phyloP scores from a whole-genome alignment of 2,888 invertebrate genomes.

The Epinotia ramella region DNA sequence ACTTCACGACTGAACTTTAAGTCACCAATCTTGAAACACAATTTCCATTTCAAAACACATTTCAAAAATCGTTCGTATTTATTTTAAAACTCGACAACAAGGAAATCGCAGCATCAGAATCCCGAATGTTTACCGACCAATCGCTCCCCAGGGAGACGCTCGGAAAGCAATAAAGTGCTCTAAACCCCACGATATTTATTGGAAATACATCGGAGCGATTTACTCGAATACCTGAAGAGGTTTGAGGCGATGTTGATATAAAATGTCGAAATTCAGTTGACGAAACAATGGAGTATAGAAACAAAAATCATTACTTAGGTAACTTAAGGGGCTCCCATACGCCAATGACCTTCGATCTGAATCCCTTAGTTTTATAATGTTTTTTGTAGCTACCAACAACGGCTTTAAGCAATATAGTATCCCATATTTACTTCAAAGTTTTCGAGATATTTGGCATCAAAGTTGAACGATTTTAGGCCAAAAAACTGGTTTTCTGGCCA shows the following conservation, averaged over 20 bases:
- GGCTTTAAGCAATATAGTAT: too few relatives aligned
- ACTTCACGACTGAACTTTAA: too few relatives aligned
- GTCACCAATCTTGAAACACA: not conserved
- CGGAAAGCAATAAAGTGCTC: constrained; percentile 64
- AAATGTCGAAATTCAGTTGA: constrained; percentile 9
- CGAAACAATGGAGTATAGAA: not conserved
- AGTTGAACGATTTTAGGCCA: too few relatives aligned
- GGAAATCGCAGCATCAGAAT: constrained; percentile 5
- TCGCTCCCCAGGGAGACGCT: constrained; percentile 78
- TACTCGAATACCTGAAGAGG: constrained; percentile 37
- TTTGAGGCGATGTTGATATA: not conserved
- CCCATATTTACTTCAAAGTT: too few relatives aligned
- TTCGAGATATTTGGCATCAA: too few relatives aligned
- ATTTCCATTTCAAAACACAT: not conserved
- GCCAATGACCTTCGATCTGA: too few relatives aligned
- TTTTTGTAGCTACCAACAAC: too few relatives aligned
- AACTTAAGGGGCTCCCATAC: too few relatives aligned
- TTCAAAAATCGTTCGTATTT: constrained; percentile 28
- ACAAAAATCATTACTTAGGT: not conserved
- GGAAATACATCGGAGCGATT: constrained; percentile 48
- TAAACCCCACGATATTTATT: constrained; percentile 65
- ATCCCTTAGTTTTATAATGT: too few relatives aligned
- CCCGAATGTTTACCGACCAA: constrained; percentile 75
- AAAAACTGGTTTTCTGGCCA: too few relatives aligned
- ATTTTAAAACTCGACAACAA: constrained; percentile 32